These are phyloP conservation scores for Notothenia coriiceps DNA, from an alignment of 2,113 vertebrate species.

Conservation along the genomic window DNA sequence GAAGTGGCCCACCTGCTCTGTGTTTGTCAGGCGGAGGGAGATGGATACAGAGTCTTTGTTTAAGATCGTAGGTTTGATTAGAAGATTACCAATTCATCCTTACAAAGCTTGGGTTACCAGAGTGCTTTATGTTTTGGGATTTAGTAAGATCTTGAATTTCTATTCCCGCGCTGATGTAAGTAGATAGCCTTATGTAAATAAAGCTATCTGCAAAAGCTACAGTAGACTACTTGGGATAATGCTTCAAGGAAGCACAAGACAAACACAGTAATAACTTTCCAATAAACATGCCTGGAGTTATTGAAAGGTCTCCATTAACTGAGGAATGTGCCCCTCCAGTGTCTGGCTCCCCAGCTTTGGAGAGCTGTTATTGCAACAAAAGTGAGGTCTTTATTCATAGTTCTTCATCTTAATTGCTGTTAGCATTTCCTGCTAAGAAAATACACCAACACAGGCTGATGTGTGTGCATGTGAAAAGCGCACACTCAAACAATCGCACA, in stretches of 20 bases:
- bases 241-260: constrained; percentile 55
- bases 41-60: constrained; percentile 65
- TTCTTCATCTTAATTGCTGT: constrained; percentile 54
- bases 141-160: constrained; percentile 51
- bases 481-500: neutral
- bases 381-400: constrained; percentile 37
- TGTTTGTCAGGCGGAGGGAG: constrained; percentile 59
- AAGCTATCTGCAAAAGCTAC: constrained; percentile 38
- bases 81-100: constrained; percentile 68
- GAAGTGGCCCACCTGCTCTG: constrained; percentile 73
- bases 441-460: neutral
- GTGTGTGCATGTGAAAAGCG: constrained; percentile 3
- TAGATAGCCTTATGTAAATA: constrained; percentile 60
- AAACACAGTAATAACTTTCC: constrained; percentile 60
- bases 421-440: constrained; percentile 12
- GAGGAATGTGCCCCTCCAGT: constrained; percentile 29
- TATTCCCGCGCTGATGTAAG: constrained; percentile 53
- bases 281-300: constrained; percentile 50
- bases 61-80: constrained; percentile 68
- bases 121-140: constrained; percentile 54
- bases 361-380: constrained; percentile 32
- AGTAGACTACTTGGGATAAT: constrained; percentile 26
- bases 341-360: neutral
- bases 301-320: constrained; percentile 31
- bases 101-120: constrained; percentile 60